These are phyloP conservation scores for Tetranychus piercei DNA, from an alignment of 2,888 invertebrate genomes.

Conservation along the genomic window DNA sequence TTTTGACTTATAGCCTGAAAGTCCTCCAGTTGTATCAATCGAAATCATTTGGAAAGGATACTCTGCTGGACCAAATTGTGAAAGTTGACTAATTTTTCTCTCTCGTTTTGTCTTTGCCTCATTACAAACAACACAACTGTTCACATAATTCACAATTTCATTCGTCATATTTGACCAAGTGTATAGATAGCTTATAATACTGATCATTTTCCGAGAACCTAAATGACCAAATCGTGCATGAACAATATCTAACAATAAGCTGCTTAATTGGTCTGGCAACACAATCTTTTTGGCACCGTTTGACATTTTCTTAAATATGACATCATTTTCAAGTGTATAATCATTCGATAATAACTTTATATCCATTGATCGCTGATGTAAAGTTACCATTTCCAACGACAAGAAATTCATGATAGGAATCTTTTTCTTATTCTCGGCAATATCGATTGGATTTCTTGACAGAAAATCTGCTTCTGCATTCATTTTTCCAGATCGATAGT, in stretches of 20 bases:
- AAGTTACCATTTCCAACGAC: background rate
- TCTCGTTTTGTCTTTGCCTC: background rate
- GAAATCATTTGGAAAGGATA: too few relatives aligned
- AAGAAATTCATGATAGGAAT: constrained; percentile 10
- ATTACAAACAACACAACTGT: constrained; percentile 8
- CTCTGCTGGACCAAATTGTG: constrained; percentile 13
- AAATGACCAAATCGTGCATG: constrained; percentile 15
- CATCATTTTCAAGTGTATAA: background rate
- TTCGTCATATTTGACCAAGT: background rate
- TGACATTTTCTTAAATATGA: background rate
- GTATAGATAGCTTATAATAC: background rate
- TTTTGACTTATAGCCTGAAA: too few relatives aligned
- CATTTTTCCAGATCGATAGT: constrained; percentile 21
- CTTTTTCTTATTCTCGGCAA: background rate
- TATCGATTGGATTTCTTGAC: constrained; percentile 7
- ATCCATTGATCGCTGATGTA: background rate
- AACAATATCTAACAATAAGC: background rate
- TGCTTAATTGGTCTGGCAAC: background rate
- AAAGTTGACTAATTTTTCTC: constrained; percentile 4
- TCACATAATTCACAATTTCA: background rate
- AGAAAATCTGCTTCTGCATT: constrained; percentile 25
- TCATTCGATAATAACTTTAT: background rate
- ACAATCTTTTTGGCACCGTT: background rate
- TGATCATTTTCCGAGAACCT: constrained; percentile 9
- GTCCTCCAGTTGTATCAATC: too few relatives aligned